Conservation (phyloP, 2,797 vertebrate genomes). For the Dallia pectoralis region DNA sequence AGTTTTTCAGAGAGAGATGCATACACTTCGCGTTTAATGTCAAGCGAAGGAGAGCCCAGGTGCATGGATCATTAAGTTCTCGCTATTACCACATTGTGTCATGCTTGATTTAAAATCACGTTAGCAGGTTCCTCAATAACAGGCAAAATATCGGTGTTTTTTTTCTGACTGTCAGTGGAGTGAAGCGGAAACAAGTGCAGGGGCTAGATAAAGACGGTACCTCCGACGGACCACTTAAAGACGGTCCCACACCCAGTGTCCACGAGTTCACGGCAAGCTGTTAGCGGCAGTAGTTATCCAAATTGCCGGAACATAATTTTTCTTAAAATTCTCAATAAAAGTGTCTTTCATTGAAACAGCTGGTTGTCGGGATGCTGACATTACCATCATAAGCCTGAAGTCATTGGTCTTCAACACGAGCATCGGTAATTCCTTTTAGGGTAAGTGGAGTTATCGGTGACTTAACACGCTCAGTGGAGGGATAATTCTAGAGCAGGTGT, state of each 20-base stretch:
- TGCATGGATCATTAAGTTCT: constrained; percentile 47
- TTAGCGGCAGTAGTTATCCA: too few relatives aligned
- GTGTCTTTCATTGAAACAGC: not conserved
- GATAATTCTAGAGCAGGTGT: too few relatives aligned
- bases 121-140: constrained; percentile 48
- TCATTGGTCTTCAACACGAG: too few relatives aligned
- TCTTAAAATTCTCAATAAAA: too few relatives aligned
- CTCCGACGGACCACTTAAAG: not conserved
- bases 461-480: too few relatives aligned
- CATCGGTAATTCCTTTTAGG: too few relatives aligned
- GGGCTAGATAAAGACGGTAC: constrained; percentile 26
- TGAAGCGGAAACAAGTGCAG: constrained; percentile 32
- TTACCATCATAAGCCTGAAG: not conserved
- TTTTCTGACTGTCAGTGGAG: constrained; percentile 42
- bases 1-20: constrained; percentile 12
- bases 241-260: not conserved
- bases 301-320: too few relatives aligned
- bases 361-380: constrained; percentile 20
- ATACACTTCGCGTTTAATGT: constrained; percentile 45
- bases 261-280: too few relatives aligned
- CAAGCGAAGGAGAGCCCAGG: constrained; percentile 49
- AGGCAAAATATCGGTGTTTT: constrained; percentile 40
- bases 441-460: too few relatives aligned
- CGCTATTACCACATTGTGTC: constrained; percentile 48
- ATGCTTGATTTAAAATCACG: constrained; percentile 52